A percentile compares a stretch with the other conserved stretches of the same genome.
phyloP scores from a whole-genome alignment of 2,888 invertebrate species.

The Pyrrhia umbra region DNA sequence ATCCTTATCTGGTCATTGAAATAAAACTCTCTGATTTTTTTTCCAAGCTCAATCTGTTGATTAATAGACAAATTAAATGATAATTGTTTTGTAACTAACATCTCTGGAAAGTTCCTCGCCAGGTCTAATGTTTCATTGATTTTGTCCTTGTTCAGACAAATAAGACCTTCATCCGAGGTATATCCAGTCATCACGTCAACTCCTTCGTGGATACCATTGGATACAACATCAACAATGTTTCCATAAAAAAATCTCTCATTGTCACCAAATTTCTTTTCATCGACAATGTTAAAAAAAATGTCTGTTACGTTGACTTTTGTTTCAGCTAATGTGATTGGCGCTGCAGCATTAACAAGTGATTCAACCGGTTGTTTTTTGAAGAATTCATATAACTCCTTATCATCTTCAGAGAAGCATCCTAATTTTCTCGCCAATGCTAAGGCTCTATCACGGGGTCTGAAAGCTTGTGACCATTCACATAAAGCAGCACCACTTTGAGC shows the following conservation, averaged over 20 bases:
- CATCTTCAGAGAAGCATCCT: slow-evolving; percentile 66
- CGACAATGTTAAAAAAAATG: slow-evolving; percentile 60
- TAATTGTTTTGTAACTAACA: slow-evolving; percentile 53
- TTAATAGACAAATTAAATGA: slow-evolving; percentile 42
- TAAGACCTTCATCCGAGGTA: slow-evolving; percentile 92
- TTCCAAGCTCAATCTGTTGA: slow-evolving; percentile 62
- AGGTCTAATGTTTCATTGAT: slow-evolving; percentile 18
- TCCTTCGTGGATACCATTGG: slow-evolving; percentile 82
- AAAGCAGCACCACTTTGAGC: slow-evolving; percentile 92
- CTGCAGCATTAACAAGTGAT: slow-evolving; percentile 40
- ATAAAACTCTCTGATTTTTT: slow-evolving; percentile 62
- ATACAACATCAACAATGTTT: slow-evolving; percentile 71
- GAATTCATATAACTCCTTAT: slow-evolving; percentile 66
- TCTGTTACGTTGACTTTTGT: slow-evolving; percentile 16
- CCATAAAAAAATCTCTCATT: slow-evolving; percentile 72
- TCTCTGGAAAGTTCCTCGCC: slow-evolving; percentile 43
- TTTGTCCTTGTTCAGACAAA: slow-evolving; percentile 35
- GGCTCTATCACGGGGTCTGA: slow-evolving; percentile 84
- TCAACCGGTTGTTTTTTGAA: slow-evolving; percentile 64
- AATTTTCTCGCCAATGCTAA: slow-evolving; percentile 67
- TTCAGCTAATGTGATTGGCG: slow-evolving; percentile 60
- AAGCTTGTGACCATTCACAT: slow-evolving; percentile 88
- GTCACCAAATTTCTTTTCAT: slow-evolving; percentile 68
- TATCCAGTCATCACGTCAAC: slow-evolving; percentile 93
- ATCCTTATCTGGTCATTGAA: slow-evolving; percentile 53